phyloP scores from a whole-genome alignment of 1,140 invertebrate genomes.

The Meloidogyne chitwoodi region DNA sequence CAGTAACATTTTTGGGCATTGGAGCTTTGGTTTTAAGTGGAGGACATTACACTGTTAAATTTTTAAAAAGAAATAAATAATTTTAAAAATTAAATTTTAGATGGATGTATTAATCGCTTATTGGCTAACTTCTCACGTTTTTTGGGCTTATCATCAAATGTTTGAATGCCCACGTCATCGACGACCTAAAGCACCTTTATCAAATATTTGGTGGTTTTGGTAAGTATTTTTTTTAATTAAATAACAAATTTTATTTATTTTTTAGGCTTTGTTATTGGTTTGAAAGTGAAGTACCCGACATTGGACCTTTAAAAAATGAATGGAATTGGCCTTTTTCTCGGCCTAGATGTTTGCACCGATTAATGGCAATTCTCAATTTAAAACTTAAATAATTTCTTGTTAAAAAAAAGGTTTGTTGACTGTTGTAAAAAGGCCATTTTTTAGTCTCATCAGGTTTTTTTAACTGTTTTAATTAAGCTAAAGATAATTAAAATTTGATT shows the following conservation, averaged over 20 bases:
- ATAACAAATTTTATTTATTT: not conserved
- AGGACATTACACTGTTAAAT: constrained; percentile 54
- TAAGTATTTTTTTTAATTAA: constrained; percentile 45
- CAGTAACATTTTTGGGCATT: constrained; percentile 57
- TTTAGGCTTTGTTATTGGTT: constrained; percentile 16
- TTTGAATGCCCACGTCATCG: constrained; percentile 47
- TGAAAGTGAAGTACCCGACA: constrained; percentile 48
- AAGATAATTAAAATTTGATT: too few species aligned
- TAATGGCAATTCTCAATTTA: constrained; percentile 38
- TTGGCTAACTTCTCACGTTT: constrained; percentile 56
- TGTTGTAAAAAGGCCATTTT: too few species aligned
- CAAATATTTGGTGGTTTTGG: constrained; percentile 59
- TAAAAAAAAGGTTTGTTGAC: too few species aligned
- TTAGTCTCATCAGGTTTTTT: too few species aligned
- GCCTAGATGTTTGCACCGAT: constrained; percentile 42
- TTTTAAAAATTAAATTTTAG: not conserved
- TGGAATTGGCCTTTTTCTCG: constrained; percentile 55
- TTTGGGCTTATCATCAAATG: constrained; percentile 59
- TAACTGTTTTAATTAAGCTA: too few species aligned
- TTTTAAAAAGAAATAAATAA: not conserved
- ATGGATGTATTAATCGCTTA: constrained; percentile 55
- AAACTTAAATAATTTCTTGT: constrained; percentile 37
- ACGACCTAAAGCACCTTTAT: constrained; percentile 48
- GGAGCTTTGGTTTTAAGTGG: constrained; percentile 57
- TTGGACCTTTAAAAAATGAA: constrained; percentile 48